Evolutionary conservation across 92 coral and sea anemone species (phyloP).

Genomic region (Paragorgia papillata): DNA sequence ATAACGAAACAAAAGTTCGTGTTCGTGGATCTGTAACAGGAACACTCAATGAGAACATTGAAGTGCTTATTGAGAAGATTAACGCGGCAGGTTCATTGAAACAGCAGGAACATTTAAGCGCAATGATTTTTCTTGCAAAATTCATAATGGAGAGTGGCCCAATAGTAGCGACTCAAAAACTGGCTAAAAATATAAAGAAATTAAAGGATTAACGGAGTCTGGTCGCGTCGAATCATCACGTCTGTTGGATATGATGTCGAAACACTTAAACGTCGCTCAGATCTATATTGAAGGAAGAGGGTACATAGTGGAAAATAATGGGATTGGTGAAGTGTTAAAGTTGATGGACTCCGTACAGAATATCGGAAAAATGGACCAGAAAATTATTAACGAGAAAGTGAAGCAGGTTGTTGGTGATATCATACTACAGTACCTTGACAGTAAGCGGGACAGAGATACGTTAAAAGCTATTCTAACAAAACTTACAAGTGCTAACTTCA

Average conservation of each 20-base stretch:
- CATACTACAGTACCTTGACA: conserved; percentile 1
- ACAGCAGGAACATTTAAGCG: conserved; percentile 54
- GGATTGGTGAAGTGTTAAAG: conserved; percentile 17
- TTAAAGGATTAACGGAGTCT: conserved; percentile 19
- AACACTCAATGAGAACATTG: conserved; percentile 24
- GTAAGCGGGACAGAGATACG: no score
- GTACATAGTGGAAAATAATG: conserved; percentile 45
- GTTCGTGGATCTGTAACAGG: no score
- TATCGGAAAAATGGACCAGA: conserved; percentile 11
- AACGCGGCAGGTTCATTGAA: conserved; percentile 24
- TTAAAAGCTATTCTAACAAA: conserved; percentile 3
- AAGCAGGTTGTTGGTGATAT: conserved; percentile 4
- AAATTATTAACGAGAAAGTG: conserved; percentile 19
- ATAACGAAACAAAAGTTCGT: no score
- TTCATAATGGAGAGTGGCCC: conserved; percentile 33
- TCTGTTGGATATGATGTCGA: conserved; percentile 35
- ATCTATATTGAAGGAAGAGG: conserved; percentile 48
- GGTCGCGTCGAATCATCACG: conserved; percentile 1
- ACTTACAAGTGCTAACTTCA: conserved; percentile 15
- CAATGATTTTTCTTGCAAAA: conserved; percentile 48
- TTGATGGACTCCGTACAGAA: conserved; percentile 34
- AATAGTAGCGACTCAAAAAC: conserved; percentile 56
- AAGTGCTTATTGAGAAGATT: conserved; percentile 22
- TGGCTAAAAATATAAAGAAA: conserved; percentile 49
- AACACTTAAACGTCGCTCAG: conserved; percentile 49